A percentile compares a stretch with the other conserved stretches of the same genome.
These are phyloP conservation scores for Schizopygopsis pylzovi DNA, from an alignment of 2,797 vertebrate genomes.

Conservation along the genomic window DNA sequence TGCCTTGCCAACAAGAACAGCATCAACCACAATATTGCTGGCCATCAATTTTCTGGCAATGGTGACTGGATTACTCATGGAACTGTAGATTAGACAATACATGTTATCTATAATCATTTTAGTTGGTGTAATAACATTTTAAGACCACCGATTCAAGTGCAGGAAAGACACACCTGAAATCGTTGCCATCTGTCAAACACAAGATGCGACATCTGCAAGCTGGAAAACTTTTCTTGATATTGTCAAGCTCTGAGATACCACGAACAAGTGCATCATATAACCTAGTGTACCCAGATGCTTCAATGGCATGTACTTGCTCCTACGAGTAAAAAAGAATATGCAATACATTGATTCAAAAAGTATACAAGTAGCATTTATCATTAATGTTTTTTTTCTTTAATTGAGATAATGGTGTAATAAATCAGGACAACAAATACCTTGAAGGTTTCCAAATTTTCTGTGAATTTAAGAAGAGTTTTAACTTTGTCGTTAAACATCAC, in stretches of 20 bases:
- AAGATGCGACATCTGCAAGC: conserved; percentile 69
- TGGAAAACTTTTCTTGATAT: conserved; percentile 66
- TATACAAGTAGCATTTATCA: no score
- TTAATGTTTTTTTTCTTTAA: no score
- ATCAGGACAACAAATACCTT: background rate
- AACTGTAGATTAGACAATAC: background rate
- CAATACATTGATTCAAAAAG: no score
- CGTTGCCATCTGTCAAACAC: conserved; percentile 63
- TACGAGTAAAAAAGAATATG: background rate
- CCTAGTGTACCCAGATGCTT: conserved; percentile 60
- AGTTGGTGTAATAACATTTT: background rate
- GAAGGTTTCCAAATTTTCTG: background rate
- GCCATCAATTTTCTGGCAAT: conserved; percentile 62
- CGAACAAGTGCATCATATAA: conserved; percentile 61
- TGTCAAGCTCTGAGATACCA: conserved; percentile 58
- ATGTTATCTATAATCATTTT: background rate
- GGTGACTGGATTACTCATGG: conserved; percentile 58
- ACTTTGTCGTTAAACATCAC: conserved; percentile 6
- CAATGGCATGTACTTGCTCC: conserved; percentile 2
- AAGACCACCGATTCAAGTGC: background rate
- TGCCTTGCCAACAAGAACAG: conserved; percentile 68
- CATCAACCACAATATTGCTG: conserved; percentile 66
- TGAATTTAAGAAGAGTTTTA: background rate
- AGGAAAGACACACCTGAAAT: background rate
- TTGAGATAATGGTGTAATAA: background rate